A percentile compares a stretch with the other conserved stretches of the same genome.
phyloP scores from a whole-genome alignment of 2,113 vertebrate genomes.

The Thamnophis sirtalis region DNA sequence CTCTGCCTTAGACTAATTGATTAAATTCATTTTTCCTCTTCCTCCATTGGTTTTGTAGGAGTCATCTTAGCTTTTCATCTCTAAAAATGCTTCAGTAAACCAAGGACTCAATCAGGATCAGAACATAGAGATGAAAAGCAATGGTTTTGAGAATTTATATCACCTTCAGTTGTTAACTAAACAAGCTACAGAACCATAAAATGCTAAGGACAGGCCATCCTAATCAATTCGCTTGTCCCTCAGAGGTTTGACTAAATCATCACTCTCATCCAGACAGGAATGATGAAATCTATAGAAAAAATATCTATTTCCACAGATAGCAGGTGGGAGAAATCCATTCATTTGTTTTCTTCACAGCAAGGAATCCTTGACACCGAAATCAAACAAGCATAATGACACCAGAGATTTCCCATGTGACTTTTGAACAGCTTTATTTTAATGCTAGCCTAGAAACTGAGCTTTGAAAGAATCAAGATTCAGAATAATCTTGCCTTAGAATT shows the following conservation, averaged over 20 bases:
- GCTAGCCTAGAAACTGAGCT: rapidly evolving
- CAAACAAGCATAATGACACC: neutral
- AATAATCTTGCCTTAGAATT: neutral
- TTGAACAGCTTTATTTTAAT: neutral
- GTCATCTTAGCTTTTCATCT: neutral
- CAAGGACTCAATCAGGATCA: neutral
- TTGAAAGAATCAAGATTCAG: neutral
- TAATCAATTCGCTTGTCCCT: neutral
- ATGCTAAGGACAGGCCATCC: neutral
- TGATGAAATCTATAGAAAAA: rapidly evolving
- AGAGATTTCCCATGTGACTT: neutral
- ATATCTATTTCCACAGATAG: neutral
- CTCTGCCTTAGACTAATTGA: neutral
- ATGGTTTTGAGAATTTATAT: neutral
- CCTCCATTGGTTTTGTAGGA: neutral
- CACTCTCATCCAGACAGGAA: neutral
- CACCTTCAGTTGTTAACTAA: neutral
- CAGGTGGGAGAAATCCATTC: neutral
- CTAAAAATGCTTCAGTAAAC: neutral
- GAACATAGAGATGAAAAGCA: neutral
- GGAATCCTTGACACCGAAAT: neutral
- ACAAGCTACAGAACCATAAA: neutral
- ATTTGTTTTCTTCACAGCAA: neutral
- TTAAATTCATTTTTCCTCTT: neutral
- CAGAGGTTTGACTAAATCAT: neutral